A percentile compares a stretch with the other conserved stretches of the same genome.
phyloP scores from a whole-genome alignment of 2,888 invertebrate species.

The Drosophila greeni region DNA sequence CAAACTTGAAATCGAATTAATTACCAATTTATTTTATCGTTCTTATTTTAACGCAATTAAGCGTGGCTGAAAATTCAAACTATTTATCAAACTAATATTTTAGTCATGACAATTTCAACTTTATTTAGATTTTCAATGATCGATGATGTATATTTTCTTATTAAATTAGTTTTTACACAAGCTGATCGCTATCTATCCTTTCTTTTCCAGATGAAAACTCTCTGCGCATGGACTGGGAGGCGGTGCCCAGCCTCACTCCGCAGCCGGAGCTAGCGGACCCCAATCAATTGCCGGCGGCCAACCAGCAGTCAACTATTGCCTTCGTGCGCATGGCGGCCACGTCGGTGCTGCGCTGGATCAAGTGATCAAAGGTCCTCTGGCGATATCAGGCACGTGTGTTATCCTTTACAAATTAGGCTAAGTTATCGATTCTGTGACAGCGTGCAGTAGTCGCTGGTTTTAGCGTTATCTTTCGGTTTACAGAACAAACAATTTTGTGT shows the following conservation, averaged over 20 bases:
- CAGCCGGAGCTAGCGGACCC: constrained; percentile 70
- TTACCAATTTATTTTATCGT: too few species aligned
- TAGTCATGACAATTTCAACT: too few species aligned
- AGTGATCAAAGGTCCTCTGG: constrained; percentile 51
- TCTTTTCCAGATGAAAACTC: constrained; percentile 80
- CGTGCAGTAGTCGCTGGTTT: constrained; percentile 22
- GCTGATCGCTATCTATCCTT: background rate
- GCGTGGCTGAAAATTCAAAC: too few species aligned
- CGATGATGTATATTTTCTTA: background rate
- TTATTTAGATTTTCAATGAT: background rate
- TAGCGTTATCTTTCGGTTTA: constrained; percentile 29
- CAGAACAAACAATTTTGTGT: constrained; percentile 31
- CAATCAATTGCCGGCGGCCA: constrained; percentile 65
- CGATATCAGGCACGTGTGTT: constrained; percentile 45
- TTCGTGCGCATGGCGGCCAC: constrained; percentile 84
- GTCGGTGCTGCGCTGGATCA: constrained; percentile 85
- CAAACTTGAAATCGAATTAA: too few species aligned
- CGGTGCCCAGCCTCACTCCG: constrained; percentile 80
- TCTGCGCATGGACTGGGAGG: constrained; percentile 89
- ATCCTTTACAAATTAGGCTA: constrained; percentile 60
- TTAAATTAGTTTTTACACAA: background rate
- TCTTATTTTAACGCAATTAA: too few species aligned
- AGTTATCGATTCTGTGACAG: constrained; percentile 31
- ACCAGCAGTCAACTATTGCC: constrained; percentile 81
- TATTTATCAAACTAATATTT: too few species aligned